Conservation (phyloP, 2,888 invertebrate species). For the Troides aeacus region DNA sequence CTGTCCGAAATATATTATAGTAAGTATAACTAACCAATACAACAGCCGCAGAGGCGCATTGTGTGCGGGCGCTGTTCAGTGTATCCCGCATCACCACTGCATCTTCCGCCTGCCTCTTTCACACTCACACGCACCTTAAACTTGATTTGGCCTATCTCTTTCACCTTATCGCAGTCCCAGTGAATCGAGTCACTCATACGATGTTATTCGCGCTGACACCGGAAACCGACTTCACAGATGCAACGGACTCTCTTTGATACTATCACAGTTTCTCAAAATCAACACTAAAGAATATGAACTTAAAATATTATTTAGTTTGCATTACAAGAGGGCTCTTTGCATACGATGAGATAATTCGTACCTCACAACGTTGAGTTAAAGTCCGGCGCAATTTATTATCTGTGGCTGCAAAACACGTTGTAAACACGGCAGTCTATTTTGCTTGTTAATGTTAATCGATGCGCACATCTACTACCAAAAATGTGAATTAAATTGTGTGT, state of each 20-base stretch:
- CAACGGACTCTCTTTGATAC: conserved; percentile 47
- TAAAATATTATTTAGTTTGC: conserved; percentile 16
- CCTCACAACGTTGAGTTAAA: conserved; percentile 7
- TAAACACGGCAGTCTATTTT: conserved; percentile 53
- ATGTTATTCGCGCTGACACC: conserved; percentile 22
- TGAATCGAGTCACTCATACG: conserved; percentile 34
- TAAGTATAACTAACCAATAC: conserved; percentile 63
- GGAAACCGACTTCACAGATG: conserved; percentile 33
- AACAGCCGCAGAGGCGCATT: conserved; percentile 77
- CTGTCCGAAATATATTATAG: no score
- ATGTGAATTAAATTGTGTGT: conserved; percentile 37
- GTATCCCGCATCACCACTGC: conserved; percentile 58
- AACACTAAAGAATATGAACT: conserved; percentile 5
- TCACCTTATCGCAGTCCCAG: conserved; percentile 36
- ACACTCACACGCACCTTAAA: conserved; percentile 69
- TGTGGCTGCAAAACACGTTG: conserved; percentile 46
- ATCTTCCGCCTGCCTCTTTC: conserved; percentile 54
- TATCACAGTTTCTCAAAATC: conserved; percentile 28
- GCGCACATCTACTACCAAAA: conserved; percentile 44
- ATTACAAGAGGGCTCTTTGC: not conserved
- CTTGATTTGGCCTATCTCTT: conserved; percentile 63
- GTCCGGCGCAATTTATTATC: conserved; percentile 39
- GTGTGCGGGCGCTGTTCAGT: conserved; percentile 60
- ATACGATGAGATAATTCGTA: conserved; percentile 5
- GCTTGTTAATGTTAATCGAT: conserved; percentile 52